Percentiles rank a stretch among this genome's conserved stretches.
Conservation (phyloP, 2,113 vertebrate genomes). For the Sebastes schlegelii region DNA sequence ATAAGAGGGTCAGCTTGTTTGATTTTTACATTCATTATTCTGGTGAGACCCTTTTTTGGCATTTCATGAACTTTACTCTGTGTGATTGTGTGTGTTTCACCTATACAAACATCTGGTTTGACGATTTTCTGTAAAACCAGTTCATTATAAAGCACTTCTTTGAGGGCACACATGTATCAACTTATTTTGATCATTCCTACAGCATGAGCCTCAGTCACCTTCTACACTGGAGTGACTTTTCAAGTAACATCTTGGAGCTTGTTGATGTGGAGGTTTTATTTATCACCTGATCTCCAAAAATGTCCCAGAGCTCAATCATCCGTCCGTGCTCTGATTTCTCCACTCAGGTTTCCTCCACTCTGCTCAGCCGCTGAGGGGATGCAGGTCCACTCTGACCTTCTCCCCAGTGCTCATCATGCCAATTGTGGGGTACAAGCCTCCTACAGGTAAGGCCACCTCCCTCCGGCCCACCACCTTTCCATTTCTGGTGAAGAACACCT, state of each 20-base stretch:
- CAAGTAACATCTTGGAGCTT: conserved; percentile 41
- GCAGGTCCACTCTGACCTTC: conserved; percentile 91
- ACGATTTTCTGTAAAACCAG: conserved; percentile 17
- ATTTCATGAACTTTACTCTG: conserved; percentile 17
- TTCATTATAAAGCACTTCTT: conserved; percentile 39
- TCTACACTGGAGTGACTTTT: conserved; percentile 32
- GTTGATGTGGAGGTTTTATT: conserved; percentile 26
- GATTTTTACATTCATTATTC: conserved; percentile 54
- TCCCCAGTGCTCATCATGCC: conserved; percentile 93
- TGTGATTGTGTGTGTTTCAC: conserved; percentile 15
- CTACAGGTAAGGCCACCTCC: conserved; percentile 86
- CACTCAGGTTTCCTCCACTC: background rate
- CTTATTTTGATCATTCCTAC: conserved; percentile 24
- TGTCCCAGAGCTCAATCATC: conserved; percentile 12
- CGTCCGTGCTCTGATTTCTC: conserved; percentile 10
- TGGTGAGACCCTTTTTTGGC: conserved; percentile 25
- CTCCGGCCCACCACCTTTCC: conserved; percentile 91
- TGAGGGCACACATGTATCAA: conserved; percentile 49
- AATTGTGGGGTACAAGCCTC: conserved; percentile 91
- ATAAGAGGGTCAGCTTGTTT: conserved; percentile 12
- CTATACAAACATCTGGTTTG: background rate
- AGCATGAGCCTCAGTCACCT: conserved; percentile 23
- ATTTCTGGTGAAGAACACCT: conserved; percentile 94
- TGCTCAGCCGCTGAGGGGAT: conserved; percentile 89
- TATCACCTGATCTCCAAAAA: conserved; percentile 25